Percentiles rank a stretch among this genome's conserved stretches.
phyloP scores from a whole-genome alignment of 2,113 vertebrate genomes.

The Phyllopteryx taeniolatus region DNA sequence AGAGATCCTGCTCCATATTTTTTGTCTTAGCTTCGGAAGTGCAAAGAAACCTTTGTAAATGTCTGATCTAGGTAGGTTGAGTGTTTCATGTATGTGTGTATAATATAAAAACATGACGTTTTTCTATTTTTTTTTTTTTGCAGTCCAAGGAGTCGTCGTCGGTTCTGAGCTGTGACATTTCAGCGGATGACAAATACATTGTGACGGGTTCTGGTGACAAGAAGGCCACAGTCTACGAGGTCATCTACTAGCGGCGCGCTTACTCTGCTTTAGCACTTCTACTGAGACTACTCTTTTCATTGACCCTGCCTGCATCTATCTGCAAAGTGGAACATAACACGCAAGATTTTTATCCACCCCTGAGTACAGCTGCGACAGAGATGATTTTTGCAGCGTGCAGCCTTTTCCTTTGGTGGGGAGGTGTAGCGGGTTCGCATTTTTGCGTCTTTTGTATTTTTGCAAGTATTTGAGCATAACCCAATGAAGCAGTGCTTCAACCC shows the following conservation, averaged over 20 bases:
- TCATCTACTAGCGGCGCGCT: constrained; percentile 83
- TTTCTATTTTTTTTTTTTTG: background rate
- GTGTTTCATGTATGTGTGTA: background rate
- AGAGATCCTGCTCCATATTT: background rate
- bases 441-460: constrained; percentile 19
- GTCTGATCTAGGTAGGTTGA: background rate
- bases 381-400: constrained; percentile 26
- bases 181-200: constrained; percentile 94
- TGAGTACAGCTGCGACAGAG: background rate
- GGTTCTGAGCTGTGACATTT: constrained; percentile 96
- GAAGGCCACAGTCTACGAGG: constrained; percentile 97
- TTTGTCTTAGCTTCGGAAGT: background rate
- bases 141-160: constrained; percentile 98
- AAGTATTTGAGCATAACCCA: constrained; percentile 47
- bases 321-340: constrained; percentile 25
- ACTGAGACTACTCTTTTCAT: constrained; percentile 32
- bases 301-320: constrained; percentile 16
- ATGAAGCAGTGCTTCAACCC: constrained; percentile 75
- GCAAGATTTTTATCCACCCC: background rate
- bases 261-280: constrained; percentile 43
- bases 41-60: too few relatives aligned
- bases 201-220: constrained; percentile 97
- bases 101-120: background rate
- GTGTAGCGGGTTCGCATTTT: constrained; percentile 31
- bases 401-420: constrained; percentile 14